Evolutionary conservation across 2,797 vertebrate genomes (phyloP).

Genomic region (Lagocephalus sceleratus): DNA sequence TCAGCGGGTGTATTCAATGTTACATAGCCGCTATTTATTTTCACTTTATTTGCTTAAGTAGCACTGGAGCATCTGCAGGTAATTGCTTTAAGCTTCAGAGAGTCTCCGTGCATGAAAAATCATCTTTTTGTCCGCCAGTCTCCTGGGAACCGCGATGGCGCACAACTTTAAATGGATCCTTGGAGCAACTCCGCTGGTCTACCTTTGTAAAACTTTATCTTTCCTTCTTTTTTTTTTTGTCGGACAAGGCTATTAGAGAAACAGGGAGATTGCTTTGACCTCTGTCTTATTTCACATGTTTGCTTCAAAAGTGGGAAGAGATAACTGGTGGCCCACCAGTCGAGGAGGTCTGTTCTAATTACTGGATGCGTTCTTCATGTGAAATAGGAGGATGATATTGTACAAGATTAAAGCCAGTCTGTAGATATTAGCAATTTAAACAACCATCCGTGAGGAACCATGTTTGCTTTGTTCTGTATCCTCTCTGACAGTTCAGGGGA

Average conservation of each 20-base stretch:
- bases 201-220: conserved; percentile 64
- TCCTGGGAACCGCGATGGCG: conserved; percentile 53
- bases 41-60: conserved; percentile 78
- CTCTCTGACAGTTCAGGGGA: conserved; percentile 47
- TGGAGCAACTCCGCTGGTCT: conserved; percentile 48
- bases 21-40: conserved; percentile 79
- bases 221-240: conserved; percentile 25
- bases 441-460: conserved; percentile 33
- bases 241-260: conserved; percentile 43
- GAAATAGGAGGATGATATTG: conserved; percentile 41
- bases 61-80: conserved; percentile 72
- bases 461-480: conserved; percentile 56
- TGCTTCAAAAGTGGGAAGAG: conserved; percentile 61
- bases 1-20: conserved; percentile 77
- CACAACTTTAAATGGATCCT: conserved; percentile 63
- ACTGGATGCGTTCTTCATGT: conserved; percentile 52
- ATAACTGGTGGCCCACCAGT: conserved; percentile 42
- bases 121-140: conserved; percentile 69
- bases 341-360: conserved; percentile 64
- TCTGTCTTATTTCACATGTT: conserved; percentile 53
- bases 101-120: conserved; percentile 76
- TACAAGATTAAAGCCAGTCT: conserved; percentile 61
- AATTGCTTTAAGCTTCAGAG: conserved; percentile 79
- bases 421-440: conserved; percentile 52
- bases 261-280: conserved; percentile 68